Evolutionary conservation across 2,888 invertebrate genomes (phyloP).

Genomic region (Malthinus flaveolus): DNA sequence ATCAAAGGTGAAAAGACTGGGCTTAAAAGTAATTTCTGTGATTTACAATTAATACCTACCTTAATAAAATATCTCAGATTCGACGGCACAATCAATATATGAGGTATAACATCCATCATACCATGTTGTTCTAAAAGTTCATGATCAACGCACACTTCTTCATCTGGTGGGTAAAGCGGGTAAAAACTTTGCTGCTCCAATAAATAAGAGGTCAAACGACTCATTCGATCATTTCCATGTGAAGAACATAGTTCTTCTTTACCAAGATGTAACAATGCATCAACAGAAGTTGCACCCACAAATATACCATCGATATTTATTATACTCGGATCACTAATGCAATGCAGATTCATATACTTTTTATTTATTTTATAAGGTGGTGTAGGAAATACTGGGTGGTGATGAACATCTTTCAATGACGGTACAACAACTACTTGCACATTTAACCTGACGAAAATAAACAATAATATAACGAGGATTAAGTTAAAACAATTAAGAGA

Average conservation of each 20-base stretch:
- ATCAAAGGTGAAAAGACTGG: no score
- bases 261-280: conserved; percentile 80
- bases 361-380: conserved; percentile 68
- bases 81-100: conserved; percentile 82
- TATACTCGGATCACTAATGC: conserved; percentile 81
- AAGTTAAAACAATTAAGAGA: conserved; percentile 1
- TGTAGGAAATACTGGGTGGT: conserved; percentile 81
- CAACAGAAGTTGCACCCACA: conserved; percentile 80
- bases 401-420: conserved; percentile 76
- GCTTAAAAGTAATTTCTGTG: no score
- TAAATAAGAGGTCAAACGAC: conserved; percentile 74
- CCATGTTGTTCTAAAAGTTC: conserved; percentile 72
- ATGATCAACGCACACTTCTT: conserved; percentile 70
- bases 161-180: conserved; percentile 76
- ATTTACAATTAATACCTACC: conserved; percentile 55
- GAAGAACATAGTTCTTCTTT: conserved; percentile 68
- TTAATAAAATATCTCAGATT: conserved; percentile 82
- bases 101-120: conserved; percentile 74
- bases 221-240: conserved; percentile 64
- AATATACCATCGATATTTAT: conserved; percentile 76
- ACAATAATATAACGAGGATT: background rate
- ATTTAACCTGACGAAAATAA: conserved; percentile 16
- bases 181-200: conserved; percentile 79
- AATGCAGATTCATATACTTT: conserved; percentile 64
- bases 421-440: conserved; percentile 71